Conservation (phyloP, 2,113 vertebrate genomes). For the Ancistrus triradiatus region DNA sequence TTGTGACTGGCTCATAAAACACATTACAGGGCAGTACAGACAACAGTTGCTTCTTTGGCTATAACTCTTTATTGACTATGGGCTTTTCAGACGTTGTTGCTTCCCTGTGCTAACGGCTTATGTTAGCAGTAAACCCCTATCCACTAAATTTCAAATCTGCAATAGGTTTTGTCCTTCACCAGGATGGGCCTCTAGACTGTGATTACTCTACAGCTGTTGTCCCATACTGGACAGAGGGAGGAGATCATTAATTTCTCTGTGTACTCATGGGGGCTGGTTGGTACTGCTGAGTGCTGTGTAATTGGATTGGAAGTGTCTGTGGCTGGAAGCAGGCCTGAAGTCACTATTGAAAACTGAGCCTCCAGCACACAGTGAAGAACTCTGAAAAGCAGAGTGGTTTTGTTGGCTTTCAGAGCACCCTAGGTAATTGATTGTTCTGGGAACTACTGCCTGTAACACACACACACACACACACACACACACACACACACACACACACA, state of each 20-base stretch:
- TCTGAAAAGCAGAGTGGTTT: constrained; percentile 21
- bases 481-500: constrained; percentile 24
- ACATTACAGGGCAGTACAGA: too few species aligned
- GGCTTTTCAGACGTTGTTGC: too few species aligned
- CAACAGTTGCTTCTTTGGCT: too few species aligned
- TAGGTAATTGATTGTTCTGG: constrained; percentile 33
- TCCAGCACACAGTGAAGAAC: constrained; percentile 19
- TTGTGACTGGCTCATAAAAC: too few species aligned
- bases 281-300: constrained; percentile 31
- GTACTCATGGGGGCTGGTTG: constrained; percentile 2
- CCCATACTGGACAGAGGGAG: not conserved
- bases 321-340: constrained; percentile 1
- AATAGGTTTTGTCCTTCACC: not conserved
- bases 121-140: too few species aligned
- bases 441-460: constrained; percentile 4
- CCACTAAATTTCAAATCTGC: too few species aligned
- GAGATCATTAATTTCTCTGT: constrained; percentile 24
- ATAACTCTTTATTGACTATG: too few species aligned
- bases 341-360: constrained; percentile 23
- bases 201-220: constrained; percentile 6
- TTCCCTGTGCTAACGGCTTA: too few species aligned
- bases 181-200: not conserved
- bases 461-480: constrained; percentile 22
- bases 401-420: constrained; percentile 24
- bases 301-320: constrained; percentile 31